Evolutionary conservation across 2,113 vertebrate species (phyloP), one percentile per base, ranked within the genome.

Genomic region (Passer montanus): DNA sequence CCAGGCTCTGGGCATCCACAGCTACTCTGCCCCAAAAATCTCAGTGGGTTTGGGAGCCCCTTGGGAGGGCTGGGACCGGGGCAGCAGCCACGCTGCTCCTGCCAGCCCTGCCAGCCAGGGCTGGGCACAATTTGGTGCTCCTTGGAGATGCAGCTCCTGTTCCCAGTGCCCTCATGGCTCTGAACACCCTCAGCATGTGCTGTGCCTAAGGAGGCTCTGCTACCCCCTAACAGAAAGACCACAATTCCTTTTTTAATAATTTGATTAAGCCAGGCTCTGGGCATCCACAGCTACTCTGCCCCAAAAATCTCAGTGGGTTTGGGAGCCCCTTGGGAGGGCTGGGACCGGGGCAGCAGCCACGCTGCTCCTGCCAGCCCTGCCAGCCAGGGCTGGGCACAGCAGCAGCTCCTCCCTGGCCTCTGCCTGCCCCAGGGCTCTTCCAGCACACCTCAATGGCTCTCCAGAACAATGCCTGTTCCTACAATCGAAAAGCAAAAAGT

Each of bases 401-500:
- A 86, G 68, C 10, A 1, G 39, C 79, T 90, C 84, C 4, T 22
- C 28, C 63, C 28, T 19, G 44, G 23, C 23, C 55, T 10, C n/a
- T 14, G 24, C 24, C 49, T 7, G 2, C 15, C 13, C 22, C 3
- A 2, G n/a, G 69, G 21, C 60, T 7, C 6, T 66, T 9, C 37
- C 41, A 2, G 2, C 55, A 58, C 76, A 84, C 64, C 92, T 87
- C 55, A 0, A 6, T 12, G 37, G 31, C 74, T 80, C 69, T 15
- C 0, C 1, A 49, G 64, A 50, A 62, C 79, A 87, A 76, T 15
- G 21, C 12, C 0, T 41, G 76, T 47, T 67, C 93, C 80, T 60
- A 63, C 78, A 91, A n/a, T 31, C 50, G 2, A 19, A 74, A 96
- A 68, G 75, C 78, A 89, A 72, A 41, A 92, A 96, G 93, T 44